Conservation (phyloP, 2,113 vertebrate genomes). For the Sus scrofa region DNA sequence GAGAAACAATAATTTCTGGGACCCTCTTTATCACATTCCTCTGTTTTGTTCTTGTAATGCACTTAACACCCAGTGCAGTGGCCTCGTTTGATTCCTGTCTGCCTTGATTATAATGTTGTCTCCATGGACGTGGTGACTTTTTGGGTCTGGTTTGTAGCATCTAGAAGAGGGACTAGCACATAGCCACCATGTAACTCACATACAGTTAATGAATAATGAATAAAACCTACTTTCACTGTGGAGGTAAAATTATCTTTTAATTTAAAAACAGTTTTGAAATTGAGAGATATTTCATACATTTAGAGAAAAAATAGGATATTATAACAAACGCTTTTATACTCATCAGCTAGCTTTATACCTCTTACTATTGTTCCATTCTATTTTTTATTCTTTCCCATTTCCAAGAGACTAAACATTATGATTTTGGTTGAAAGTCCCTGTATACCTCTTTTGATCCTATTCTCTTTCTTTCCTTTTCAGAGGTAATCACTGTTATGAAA, state of each 20-base stretch:
- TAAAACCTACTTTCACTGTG: background rate
- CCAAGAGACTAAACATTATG: background rate
- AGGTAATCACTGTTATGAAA: background rate
- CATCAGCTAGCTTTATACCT: background rate
- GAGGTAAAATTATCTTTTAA: background rate
- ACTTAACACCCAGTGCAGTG: background rate
- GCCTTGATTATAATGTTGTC: background rate
- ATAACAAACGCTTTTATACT: background rate
- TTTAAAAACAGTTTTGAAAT: background rate
- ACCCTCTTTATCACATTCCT: background rate
- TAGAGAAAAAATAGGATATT: background rate
- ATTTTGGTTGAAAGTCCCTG: background rate
- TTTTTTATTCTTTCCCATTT: slow-evolving; percentile 29
- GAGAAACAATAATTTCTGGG: background rate
- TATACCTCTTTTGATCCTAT: background rate
- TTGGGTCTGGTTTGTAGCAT: background rate
- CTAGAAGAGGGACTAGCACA: background rate
- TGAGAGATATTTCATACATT: background rate
- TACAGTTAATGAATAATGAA: background rate
- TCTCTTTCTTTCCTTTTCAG: background rate
- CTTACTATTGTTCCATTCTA: background rate
- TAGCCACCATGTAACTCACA: background rate
- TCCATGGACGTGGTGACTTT: background rate
- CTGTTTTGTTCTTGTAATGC: background rate
- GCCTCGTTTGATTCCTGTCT: background rate